Conservation (phyloP, 2,113 vertebrate genomes). For the Fulica atra region DNA sequence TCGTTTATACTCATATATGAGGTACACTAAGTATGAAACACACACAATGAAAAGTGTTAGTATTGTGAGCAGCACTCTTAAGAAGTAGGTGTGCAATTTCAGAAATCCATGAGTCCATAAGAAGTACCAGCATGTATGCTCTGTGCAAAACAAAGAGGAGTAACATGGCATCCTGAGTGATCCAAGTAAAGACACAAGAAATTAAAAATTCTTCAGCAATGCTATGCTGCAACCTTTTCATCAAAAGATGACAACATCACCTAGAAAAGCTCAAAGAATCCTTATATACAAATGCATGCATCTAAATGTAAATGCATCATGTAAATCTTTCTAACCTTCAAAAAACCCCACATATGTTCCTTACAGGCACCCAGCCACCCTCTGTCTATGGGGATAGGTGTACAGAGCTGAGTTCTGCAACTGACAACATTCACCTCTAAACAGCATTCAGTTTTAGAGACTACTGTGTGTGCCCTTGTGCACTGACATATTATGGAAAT, state of each 20-base stretch:
- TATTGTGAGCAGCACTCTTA: neutral
- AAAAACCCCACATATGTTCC: fast-evolving
- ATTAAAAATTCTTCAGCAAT: neutral
- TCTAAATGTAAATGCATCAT: neutral
- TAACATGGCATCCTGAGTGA: neutral
- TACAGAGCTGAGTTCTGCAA: neutral
- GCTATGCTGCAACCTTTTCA: neutral
- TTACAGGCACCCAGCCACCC: neutral
- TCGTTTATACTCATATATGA: neutral
- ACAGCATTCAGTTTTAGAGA: neutral
- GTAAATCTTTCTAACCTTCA: neutral
- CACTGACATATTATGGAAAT: neutral
- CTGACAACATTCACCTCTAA: neutral
- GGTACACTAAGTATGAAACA: neutral
- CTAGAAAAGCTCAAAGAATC: neutral
- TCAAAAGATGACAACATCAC: neutral
- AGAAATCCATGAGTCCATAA: neutral
- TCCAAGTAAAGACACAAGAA: neutral
- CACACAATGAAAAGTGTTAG: neutral
- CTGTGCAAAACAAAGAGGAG: neutral
- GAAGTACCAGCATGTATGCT: neutral
- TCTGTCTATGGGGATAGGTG: neutral
- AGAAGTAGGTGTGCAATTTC: neutral
- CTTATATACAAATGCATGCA: neutral
- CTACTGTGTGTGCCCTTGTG: neutral